A percentile compares a stretch with the other conserved stretches of the same genome.
Evolutionary conservation across 30 jellyfish, hydroid and myxozoan genomes (phyloP).

Genomic region (Cassiopea andromeda): DNA sequence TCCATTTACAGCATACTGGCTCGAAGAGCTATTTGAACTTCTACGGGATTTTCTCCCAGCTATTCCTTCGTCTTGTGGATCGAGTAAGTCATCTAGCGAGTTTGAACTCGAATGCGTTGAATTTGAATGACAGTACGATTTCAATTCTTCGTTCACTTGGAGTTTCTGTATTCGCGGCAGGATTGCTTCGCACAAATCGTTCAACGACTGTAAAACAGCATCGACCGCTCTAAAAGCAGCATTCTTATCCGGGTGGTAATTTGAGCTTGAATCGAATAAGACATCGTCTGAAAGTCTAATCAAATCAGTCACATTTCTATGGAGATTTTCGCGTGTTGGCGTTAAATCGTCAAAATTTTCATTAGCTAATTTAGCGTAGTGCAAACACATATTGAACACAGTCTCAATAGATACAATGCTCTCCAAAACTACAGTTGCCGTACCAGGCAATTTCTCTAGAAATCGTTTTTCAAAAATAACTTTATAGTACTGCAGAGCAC

Average conservation of each 20-base stretch:
- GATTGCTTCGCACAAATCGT: conserved; percentile 81
- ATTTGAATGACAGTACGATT: conserved; percentile 72
- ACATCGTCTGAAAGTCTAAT: conserved; percentile 96
- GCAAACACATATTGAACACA: conserved; percentile 77
- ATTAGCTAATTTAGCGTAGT: conserved; percentile 67
- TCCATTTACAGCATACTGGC: conserved; percentile 27
- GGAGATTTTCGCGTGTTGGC: conserved; percentile 83
- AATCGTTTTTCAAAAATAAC: conserved; percentile 89
- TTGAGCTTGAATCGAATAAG: conserved; percentile 88
- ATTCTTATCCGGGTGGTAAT: conserved; percentile 81
- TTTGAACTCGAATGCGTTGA: conserved; percentile 83
- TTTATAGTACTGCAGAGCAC: conserved; percentile 97
- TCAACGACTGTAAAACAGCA: conserved; percentile 82
- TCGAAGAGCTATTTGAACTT: conserved; percentile 48
- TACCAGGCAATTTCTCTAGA: conserved; percentile 95
- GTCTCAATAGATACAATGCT: conserved; percentile 86
- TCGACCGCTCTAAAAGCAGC: conserved; percentile 96
- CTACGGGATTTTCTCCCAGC: conserved; percentile 56
- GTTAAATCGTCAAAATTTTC: conserved; percentile 76
- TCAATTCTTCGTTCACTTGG: conserved; percentile 87
- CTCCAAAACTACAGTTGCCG: conserved; percentile 98
- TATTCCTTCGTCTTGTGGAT: conserved; percentile 70
- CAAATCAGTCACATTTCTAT: conserved; percentile 88
- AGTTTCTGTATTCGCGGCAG: conserved; percentile 88
- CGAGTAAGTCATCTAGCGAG: conserved; percentile 89